A percentile compares a stretch with the other conserved stretches of the same genome.
Evolutionary conservation across 1,140 invertebrate genomes (phyloP).

Genomic region (Ganaspis sp.): DNA sequence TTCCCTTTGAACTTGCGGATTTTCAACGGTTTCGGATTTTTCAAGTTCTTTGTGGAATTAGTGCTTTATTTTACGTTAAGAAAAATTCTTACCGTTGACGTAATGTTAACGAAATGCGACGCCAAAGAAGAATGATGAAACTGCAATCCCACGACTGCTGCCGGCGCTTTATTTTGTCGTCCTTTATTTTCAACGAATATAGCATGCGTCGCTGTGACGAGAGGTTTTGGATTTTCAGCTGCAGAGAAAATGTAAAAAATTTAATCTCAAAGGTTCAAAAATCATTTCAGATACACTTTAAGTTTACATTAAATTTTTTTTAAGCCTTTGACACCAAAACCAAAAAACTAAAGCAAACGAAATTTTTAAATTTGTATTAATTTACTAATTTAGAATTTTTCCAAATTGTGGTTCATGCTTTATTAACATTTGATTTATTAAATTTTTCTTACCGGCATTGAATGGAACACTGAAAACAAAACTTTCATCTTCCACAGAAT

Average conservation of each 20-base stretch:
- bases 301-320: background rate
- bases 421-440: background rate
- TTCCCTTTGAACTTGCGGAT: background rate
- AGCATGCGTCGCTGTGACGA: conserved; percentile 93
- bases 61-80: conserved; percentile 8
- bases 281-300: background rate
- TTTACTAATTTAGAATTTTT: too few species aligned
- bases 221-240: conserved; percentile 77
- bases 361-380: too few species aligned
- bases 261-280: conserved; percentile 25
- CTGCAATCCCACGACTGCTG: conserved; percentile 92
- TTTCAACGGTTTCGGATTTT: background rate
- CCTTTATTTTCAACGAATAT: conserved; percentile 91
- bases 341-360: too few species aligned
- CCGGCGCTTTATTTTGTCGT: conserved; percentile 84
- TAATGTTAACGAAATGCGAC: conserved; percentile 90
- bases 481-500: conserved; percentile 88
- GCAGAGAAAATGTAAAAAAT: background rate
- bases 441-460: conserved; percentile 80
- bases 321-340: too few species aligned
- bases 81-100: conserved; percentile 82
- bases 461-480: conserved; percentile 95
- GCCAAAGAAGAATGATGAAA: conserved; percentile 88
- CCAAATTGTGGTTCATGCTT: too few species aligned
- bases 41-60: conserved; percentile 9